Conservation (phyloP, 53 echinoderm and acorn worm genomes). For the Echinarachnius parma region DNA sequence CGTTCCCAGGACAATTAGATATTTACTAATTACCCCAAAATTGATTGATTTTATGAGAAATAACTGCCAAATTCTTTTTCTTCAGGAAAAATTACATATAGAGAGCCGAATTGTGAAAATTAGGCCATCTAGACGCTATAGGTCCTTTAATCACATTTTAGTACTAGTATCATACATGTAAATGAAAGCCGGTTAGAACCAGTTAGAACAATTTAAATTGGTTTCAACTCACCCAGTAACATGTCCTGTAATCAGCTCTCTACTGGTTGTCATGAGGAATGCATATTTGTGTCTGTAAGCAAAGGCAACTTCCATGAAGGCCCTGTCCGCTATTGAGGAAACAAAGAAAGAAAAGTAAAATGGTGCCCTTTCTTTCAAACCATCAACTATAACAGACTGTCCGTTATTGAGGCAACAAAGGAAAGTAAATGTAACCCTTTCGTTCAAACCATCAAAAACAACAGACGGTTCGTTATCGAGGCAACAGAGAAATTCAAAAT, state of each 20-base stretch:
- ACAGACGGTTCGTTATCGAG: neutral
- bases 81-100: too few relatives aligned
- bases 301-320: slow-evolving; percentile 91
- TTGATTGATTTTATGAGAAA: too few relatives aligned
- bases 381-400: neutral
- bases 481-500: neutral
- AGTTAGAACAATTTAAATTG: slow-evolving; percentile 14
- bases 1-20: too few relatives aligned
- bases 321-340: slow-evolving; percentile 50
- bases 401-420: neutral
- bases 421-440: neutral
- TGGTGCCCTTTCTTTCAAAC: neutral
- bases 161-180: too few relatives aligned
- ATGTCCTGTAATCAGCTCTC: slow-evolving; percentile 48
- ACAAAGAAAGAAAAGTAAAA: neutral
- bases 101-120: too few relatives aligned
- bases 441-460: neutral
- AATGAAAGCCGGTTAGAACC: too few relatives aligned
- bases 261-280: slow-evolving; percentile 77
- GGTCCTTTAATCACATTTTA: too few relatives aligned
- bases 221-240: too few relatives aligned
- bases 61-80: too few relatives aligned
- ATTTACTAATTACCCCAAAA: too few relatives aligned
- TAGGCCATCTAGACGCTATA: too few relatives aligned
- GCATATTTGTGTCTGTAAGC: slow-evolving; percentile 74